Evolutionary conservation across 2,888 invertebrate genomes (phyloP), one percentile per base, ranked within the genome.

Genomic region (Pteria penguin): DNA sequence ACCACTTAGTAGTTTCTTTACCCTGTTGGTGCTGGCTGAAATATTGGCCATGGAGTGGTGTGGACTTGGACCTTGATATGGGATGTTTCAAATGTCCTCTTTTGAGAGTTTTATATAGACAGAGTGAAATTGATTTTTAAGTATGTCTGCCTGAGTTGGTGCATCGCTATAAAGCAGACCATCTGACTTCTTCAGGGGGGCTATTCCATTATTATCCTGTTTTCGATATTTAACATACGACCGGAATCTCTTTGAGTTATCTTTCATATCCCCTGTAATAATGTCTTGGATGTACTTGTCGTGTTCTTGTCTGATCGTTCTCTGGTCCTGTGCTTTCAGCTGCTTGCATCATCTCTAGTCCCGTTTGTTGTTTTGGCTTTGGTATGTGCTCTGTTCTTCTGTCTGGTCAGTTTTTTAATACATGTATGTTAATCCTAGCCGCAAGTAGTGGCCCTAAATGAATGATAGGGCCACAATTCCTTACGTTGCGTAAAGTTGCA

Each of bases 301-400:
- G 26, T 60, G 60, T 60, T 60, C 4, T 60, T 60, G 60, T 5
- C 60, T 60, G 60, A 60, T 60, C 27, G 18, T 26, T 60, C 60
- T 14, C 29, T 60, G 2, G 26, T 27, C 27, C 60, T 24, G 24
- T 60, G 60, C 27, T 45, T 60, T 60, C 60, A 60, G 60, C 27
- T 18, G 22, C 27, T 14, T 60, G 26, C 27, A 60, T 60, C 24
- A 24, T 60, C 60, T 29, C 60, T 24, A 18, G 3, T 60, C 24
- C 4, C 27, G 60, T 60, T 60, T 60, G 60, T 60, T 26, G 60
- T 4, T 60, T 60, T 60, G 8, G 1, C 45, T 45, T 45, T 45
- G 8, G 11, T 45, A 0, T 1, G 45, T 14, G 45, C 45, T 45
- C 45, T 45, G 18, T 45, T 45, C 45, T 45, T 45, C 45, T 45